These are phyloP conservation scores for Rhagonycha lutea DNA, from an alignment of 2,888 invertebrate species.

Conservation along the genomic window DNA sequence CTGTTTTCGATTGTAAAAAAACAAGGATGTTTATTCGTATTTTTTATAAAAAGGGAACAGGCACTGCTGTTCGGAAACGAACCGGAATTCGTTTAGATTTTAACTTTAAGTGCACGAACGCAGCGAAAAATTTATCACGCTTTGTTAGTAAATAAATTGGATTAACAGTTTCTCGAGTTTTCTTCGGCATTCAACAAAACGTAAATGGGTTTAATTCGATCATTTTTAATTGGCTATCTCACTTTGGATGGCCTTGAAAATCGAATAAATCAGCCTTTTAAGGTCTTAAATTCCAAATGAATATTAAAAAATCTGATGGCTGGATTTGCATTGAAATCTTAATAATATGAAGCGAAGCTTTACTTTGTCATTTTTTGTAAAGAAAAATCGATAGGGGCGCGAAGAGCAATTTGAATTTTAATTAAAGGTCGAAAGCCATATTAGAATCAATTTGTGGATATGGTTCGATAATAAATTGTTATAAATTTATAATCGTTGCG, in stretches of 20 bases:
- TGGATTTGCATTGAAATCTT: not conserved
- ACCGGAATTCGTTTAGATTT: not conserved
- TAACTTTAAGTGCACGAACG: not conserved
- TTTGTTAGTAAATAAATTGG: not conserved
- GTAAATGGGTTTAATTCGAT: not conserved
- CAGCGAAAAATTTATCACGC: not conserved
- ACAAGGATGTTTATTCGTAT: not conserved
- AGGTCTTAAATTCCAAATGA: not conserved
- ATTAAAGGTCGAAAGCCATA: not conserved
- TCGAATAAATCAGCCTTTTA: not conserved
- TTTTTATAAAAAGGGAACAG: not conserved
- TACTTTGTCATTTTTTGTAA: not conserved
- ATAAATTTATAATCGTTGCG: not conserved
- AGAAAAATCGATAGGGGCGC: not conserved
- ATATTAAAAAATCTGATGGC: not conserved
- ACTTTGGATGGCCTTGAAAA: not conserved
- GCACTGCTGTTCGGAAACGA: not conserved
- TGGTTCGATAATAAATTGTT: not conserved
- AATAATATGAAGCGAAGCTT: not conserved
- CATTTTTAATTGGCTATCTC: not conserved
- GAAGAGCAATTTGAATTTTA: not conserved
- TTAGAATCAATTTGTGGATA: not conserved
- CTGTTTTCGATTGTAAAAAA: not conserved
- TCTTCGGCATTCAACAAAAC: not conserved
- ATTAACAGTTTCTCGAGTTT: not conserved